These are phyloP conservation scores for Panopea generosa DNA, from an alignment of 2,888 invertebrate genomes.

Conservation along the genomic window DNA sequence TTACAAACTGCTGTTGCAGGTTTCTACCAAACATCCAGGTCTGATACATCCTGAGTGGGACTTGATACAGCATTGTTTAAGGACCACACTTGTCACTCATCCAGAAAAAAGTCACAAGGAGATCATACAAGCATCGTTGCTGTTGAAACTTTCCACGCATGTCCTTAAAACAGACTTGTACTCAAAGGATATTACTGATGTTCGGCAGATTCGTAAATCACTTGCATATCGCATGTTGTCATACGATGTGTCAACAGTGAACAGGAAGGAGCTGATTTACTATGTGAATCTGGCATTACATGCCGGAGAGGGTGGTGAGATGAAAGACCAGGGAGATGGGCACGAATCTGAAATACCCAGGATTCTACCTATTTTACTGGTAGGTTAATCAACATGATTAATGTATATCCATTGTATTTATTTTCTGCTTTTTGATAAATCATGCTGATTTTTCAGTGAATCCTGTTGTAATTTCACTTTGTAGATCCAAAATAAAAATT, in stretches of 20 bases:
- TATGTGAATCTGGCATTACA: constrained; percentile 51
- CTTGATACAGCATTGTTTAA: constrained; percentile 31
- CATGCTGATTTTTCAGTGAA: too few species aligned
- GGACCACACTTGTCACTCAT: neutral
- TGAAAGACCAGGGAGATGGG: constrained; percentile 12
- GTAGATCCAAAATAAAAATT: too few species aligned
- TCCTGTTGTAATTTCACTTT: too few species aligned
- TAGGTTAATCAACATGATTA: too few species aligned
- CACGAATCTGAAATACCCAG: constrained; percentile 35
- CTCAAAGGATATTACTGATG: constrained; percentile 49
- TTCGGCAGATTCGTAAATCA: constrained; percentile 51
- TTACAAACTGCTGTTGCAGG: constrained; percentile 42
- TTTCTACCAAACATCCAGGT: constrained; percentile 55
- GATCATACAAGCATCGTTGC: constrained; percentile 33
- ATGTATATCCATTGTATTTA: too few species aligned
- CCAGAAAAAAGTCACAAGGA: neutral
- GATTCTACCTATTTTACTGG: constrained; percentile 31
- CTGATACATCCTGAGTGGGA: constrained; percentile 61
- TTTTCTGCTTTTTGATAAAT: too few species aligned
- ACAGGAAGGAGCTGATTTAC: constrained; percentile 57
- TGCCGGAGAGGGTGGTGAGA: constrained; percentile 12
- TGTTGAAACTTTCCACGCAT: constrained; percentile 49
- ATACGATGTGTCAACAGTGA: constrained; percentile 42
- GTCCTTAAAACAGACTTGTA: constrained; percentile 60
- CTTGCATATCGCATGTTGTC: constrained; percentile 63